These are phyloP conservation scores for Sapayoa aenigma DNA, from an alignment of 2,113 vertebrate genomes.

Conservation along the genomic window DNA sequence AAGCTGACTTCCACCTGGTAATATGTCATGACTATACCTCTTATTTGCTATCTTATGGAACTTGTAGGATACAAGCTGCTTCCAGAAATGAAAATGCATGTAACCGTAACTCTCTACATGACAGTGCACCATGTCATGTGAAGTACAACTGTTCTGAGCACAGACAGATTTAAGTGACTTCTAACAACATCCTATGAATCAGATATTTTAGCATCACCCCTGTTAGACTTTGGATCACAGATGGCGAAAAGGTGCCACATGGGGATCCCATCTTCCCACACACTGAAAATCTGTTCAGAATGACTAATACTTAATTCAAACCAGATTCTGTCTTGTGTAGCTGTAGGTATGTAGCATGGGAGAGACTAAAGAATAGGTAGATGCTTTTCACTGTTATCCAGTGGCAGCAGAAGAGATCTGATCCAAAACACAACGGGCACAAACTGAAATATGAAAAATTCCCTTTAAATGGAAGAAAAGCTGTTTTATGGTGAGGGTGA, in stretches of 20 bases:
- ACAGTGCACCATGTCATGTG: background rate
- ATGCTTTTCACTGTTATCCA: background rate
- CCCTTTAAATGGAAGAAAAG: background rate
- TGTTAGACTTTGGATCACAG: background rate
- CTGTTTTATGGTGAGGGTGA: background rate
- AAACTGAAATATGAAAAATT: background rate
- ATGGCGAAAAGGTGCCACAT: background rate
- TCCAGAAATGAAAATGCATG: background rate
- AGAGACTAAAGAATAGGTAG: background rate
- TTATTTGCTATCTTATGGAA: background rate
- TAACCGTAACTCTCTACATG: background rate
- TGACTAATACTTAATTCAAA: background rate
- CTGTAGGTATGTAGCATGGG: background rate
- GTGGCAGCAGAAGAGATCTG: background rate
- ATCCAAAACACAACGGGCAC: background rate
- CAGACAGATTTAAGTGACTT: background rate
- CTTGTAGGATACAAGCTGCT: background rate
- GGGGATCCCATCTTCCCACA: background rate
- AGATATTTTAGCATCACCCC: background rate
- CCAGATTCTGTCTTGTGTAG: background rate
- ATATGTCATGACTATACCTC: background rate
- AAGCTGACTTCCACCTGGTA: background rate
- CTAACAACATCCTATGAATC: background rate
- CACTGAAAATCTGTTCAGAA: background rate
- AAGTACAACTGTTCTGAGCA: background rate